Evolutionary conservation across 2,113 vertebrate species (phyloP).

Genomic region (Oophaga pumilio): DNA sequence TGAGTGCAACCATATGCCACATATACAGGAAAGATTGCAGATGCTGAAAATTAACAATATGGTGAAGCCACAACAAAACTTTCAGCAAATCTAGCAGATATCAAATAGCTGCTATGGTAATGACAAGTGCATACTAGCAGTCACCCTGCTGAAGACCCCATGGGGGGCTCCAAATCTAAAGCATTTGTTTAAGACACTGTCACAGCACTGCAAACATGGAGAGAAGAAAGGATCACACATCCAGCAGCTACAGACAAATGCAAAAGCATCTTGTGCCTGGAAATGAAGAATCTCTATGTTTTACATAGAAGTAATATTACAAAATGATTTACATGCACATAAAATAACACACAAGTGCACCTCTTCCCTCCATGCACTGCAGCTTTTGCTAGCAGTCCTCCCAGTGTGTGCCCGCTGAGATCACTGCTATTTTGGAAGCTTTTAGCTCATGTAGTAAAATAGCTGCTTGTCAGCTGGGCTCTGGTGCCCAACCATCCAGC

Average conservation of each 20-base stretch:
- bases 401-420: background rate
- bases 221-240: background rate
- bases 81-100: background rate
- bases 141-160: background rate
- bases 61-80: background rate
- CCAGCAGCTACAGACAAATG: background rate
- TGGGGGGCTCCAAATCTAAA: background rate
- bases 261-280: background rate
- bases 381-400: background rate
- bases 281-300: background rate
- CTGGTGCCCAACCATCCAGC: background rate
- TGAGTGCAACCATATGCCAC: background rate
- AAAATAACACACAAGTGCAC: background rate
- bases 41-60: background rate
- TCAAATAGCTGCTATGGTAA: background rate
- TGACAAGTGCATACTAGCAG: background rate
- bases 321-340: background rate
- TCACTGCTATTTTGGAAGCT: conserved; percentile 18
- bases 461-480: conserved; percentile 26
- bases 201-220: background rate
- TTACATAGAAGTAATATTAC: background rate
- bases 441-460: conserved; percentile 34
- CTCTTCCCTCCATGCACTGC: background rate
- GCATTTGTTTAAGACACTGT: background rate
- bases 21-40: background rate